These are phyloP conservation scores for Willowsia nigromaculata DNA, from an alignment of 2,888 invertebrate genomes.

Conservation along the genomic window DNA sequence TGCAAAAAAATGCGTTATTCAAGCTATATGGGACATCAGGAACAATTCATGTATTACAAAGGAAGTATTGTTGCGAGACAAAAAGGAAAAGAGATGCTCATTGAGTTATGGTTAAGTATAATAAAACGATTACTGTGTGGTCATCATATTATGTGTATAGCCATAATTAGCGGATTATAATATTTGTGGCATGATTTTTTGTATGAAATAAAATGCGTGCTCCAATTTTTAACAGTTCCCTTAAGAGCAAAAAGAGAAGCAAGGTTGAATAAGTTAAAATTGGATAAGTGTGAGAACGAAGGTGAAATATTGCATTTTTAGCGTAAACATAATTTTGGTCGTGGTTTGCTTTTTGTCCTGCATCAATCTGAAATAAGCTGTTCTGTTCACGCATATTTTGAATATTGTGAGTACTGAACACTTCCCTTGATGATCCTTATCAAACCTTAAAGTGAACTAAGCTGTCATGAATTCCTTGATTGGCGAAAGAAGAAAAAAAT, in stretches of 20 bases:
- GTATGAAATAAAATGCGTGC: slow-evolving; percentile 24
- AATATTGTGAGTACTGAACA: slow-evolving; percentile 1
- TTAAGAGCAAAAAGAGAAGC: slow-evolving; percentile 22
- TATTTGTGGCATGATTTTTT: slow-evolving; percentile 20
- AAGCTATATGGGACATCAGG: not conserved
- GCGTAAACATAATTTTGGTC: not conserved
- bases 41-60: not conserved
- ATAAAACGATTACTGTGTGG: not conserved
- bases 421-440: slow-evolving; percentile 21
- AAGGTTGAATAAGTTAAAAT: not conserved
- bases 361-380: too few relatives aligned
- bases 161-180: slow-evolving; percentile 8
- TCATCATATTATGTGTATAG: slow-evolving; percentile 33
- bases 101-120: not conserved
- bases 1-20: too few relatives aligned
- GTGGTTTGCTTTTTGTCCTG: not conserved
- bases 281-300: slow-evolving; percentile 47
- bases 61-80: not conserved
- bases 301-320: slow-evolving; percentile 41
- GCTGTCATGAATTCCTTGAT: not conserved
- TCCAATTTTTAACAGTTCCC: slow-evolving; percentile 34
- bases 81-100: not conserved
- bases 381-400: not conserved
- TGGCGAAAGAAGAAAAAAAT: not conserved
- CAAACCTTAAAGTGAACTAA: not conserved